phyloP scores from a whole-genome alignment of 1,140 invertebrate species.

The Drosophila repletoides region DNA sequence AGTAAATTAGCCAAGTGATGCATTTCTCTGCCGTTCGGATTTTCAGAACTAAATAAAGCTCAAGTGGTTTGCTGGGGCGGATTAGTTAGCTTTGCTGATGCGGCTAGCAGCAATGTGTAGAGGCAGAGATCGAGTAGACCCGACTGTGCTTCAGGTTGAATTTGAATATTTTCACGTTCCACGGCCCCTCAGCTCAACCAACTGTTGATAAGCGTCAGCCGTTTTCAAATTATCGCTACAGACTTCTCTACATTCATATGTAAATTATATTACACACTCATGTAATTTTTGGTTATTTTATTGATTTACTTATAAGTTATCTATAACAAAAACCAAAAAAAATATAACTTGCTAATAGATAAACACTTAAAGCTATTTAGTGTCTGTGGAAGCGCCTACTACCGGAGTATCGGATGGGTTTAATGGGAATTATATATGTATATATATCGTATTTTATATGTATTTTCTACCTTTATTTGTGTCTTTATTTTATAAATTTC shows the following conservation, averaged over 20 bases:
- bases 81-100: constrained; percentile 79
- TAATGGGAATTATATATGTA: neutral
- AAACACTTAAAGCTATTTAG: constrained; percentile 54
- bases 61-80: constrained; percentile 48
- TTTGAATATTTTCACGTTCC: constrained; percentile 73
- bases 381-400: constrained; percentile 18
- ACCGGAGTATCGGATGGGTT: constrained; percentile 9
- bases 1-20: neutral
- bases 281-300: constrained; percentile 34
- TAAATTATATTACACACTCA: constrained; percentile 12
- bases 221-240: constrained; percentile 36
- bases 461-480: constrained; percentile 6
- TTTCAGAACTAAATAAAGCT: constrained; percentile 25
- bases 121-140: constrained; percentile 47
- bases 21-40: neutral
- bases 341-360: constrained; percentile 50
- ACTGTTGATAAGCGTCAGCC: constrained; percentile 43
- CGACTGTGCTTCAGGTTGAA: constrained; percentile 24
- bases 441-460: neutral
- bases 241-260: constrained; percentile 2
- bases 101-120: constrained; percentile 65
- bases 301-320: constrained; percentile 69
- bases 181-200: constrained; percentile 31
- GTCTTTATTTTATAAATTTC: constrained; percentile 29
- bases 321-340: constrained; percentile 67